Evolutionary conservation across 2,113 vertebrate genomes (phyloP).

Genomic region (Crypturellus undulatus): DNA sequence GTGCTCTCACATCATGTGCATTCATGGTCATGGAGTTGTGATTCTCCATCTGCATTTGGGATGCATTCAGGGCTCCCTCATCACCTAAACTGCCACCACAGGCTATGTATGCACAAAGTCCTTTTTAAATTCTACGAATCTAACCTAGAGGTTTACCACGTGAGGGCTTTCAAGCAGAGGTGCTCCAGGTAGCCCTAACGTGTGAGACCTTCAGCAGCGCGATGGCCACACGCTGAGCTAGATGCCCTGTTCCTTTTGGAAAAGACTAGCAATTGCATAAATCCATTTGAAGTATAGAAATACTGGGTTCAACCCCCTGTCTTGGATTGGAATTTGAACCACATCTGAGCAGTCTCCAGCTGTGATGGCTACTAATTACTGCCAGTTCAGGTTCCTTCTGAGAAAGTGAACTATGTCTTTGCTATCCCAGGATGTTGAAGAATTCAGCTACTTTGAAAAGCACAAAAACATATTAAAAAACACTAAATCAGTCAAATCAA

Average conservation of each 20-base stretch:
- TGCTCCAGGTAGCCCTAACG: not conserved
- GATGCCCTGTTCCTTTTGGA: not conserved
- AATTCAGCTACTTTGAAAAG: not conserved
- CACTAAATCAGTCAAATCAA: not conserved
- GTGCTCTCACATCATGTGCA: rapidly evolving
- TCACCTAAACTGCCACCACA: not conserved
- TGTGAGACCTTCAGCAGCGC: not conserved
- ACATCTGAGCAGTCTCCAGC: not conserved
- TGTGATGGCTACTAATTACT: not conserved
- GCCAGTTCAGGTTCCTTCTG: not conserved
- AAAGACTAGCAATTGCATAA: not conserved
- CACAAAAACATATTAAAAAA: not conserved
- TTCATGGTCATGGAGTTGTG: not conserved
- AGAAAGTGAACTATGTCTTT: not conserved
- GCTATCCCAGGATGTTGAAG: not conserved
- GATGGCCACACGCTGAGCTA: not conserved
- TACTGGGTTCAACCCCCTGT: not conserved
- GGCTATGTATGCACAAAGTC: rapidly evolving
- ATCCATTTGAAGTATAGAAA: not conserved
- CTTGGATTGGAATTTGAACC: not conserved
- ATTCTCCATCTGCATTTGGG: not conserved
- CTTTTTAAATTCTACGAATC: not conserved
- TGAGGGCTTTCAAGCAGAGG: not conserved
- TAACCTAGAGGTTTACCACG: not conserved
- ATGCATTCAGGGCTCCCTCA: not conserved